These are phyloP conservation scores for Falco columbarius DNA, from an alignment of 2,797 vertebrate species.

Conservation along the genomic window DNA sequence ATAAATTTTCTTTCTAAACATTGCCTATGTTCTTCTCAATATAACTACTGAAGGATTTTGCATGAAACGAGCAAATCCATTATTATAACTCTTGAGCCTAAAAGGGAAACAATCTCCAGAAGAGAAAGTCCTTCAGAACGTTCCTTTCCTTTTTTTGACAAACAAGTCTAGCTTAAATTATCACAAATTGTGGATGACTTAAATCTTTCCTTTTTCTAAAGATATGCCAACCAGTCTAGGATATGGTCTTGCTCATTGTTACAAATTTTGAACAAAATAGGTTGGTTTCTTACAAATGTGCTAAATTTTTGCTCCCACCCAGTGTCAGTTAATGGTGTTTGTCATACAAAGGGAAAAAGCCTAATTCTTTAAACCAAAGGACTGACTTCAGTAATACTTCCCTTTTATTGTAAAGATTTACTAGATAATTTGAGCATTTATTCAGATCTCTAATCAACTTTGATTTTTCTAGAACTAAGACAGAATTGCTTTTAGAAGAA, in stretches of 20 bases:
- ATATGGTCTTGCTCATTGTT: background rate
- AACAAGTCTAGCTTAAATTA: background rate
- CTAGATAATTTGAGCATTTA: background rate
- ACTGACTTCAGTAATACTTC: background rate
- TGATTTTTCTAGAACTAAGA: background rate
- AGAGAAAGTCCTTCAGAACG: background rate
- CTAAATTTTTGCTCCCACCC: background rate
- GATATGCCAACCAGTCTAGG: background rate
- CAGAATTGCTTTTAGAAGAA: background rate
- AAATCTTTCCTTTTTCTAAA: background rate
- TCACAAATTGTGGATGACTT: background rate
- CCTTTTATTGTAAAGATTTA: background rate
- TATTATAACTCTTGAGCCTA: background rate
- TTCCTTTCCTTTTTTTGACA: background rate
- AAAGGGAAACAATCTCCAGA: background rate
- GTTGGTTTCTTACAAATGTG: background rate
- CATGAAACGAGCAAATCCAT: background rate
- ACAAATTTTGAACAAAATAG: background rate
- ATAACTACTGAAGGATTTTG: background rate
- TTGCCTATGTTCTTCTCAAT: background rate
- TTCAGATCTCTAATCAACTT: background rate
- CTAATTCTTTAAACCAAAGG: background rate
- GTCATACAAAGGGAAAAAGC: background rate
- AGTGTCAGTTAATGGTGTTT: background rate
- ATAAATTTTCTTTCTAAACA: background rate